These are phyloP conservation scores for Procavia capensis DNA, from an alignment of 2,113 vertebrate species.

Conservation along the genomic window DNA sequence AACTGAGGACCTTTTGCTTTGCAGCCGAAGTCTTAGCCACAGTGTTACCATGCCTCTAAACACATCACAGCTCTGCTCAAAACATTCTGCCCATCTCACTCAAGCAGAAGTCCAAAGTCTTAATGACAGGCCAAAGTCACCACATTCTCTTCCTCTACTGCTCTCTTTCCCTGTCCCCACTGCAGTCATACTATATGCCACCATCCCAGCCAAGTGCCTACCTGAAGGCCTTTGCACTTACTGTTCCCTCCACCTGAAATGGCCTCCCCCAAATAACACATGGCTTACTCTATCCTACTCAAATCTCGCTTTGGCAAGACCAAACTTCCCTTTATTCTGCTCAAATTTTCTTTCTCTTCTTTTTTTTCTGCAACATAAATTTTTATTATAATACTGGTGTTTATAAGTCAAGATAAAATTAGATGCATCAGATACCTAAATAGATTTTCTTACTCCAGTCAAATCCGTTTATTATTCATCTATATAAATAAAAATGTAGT, in stretches of 20 bases:
- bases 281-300: neutral
- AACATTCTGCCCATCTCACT: neutral
- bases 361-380: too few species aligned
- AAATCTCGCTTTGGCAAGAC: neutral
- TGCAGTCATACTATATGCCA: neutral
- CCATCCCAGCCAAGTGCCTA: neutral
- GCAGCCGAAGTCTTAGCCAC: too few species aligned
- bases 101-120: neutral
- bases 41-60: too few species aligned
- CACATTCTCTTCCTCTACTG: neutral
- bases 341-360: neutral
- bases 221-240: too few species aligned
- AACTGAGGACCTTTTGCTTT: too few species aligned
- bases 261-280: neutral
- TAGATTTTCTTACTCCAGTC: too few species aligned
- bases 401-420: too few species aligned
- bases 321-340: neutral
- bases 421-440: too few species aligned
- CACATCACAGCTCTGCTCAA: neutral
- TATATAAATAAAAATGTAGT: too few species aligned
- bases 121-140: neutral
- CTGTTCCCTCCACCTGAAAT: neutral
- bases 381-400: too few species aligned
- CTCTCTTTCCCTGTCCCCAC: neutral
- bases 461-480: too few species aligned